Conservation (phyloP, 2,113 vertebrate species). For the Phylloscopus whistleri region DNA sequence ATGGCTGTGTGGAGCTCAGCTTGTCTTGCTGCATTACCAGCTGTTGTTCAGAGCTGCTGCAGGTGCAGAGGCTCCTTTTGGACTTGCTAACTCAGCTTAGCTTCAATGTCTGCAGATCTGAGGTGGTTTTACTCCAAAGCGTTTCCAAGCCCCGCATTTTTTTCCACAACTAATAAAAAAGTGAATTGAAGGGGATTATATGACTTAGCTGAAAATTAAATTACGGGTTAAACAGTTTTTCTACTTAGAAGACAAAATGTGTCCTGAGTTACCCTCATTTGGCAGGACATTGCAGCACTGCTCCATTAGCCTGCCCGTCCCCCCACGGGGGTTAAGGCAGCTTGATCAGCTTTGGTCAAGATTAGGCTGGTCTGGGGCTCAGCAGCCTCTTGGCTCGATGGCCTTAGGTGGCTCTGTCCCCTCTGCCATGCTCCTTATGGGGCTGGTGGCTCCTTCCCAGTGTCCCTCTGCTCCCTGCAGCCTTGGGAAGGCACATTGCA, state of each 20-base stretch:
- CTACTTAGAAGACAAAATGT: not conserved
- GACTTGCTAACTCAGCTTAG: not conserved
- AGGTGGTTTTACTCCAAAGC: not conserved
- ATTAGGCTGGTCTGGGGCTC: not conserved
- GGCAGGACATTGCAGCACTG: not conserved
- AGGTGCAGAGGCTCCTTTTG: not conserved
- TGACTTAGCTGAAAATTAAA: not conserved
- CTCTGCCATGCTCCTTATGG: not conserved
- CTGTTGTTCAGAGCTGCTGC: not conserved
- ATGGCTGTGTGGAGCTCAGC: accelerated
- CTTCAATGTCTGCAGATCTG: not conserved
- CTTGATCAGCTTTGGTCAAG: not conserved
- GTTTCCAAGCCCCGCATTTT: not conserved
- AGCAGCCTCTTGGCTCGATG: not conserved
- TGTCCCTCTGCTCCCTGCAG: not conserved
- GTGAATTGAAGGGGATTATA: not conserved
- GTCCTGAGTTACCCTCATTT: not conserved
- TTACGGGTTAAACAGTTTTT: not conserved
- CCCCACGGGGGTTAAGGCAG: accelerated
- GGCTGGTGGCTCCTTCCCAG: not conserved
- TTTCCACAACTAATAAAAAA: not conserved
- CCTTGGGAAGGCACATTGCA: not conserved
- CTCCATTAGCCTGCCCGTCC: not conserved
- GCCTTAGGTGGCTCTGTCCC: not conserved
- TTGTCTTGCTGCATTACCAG: not conserved